Percentiles rank a stretch among this genome's conserved stretches.
Conservation (phyloP, 2,797 vertebrate species). For the Tenualosa thibaudeaui region DNA sequence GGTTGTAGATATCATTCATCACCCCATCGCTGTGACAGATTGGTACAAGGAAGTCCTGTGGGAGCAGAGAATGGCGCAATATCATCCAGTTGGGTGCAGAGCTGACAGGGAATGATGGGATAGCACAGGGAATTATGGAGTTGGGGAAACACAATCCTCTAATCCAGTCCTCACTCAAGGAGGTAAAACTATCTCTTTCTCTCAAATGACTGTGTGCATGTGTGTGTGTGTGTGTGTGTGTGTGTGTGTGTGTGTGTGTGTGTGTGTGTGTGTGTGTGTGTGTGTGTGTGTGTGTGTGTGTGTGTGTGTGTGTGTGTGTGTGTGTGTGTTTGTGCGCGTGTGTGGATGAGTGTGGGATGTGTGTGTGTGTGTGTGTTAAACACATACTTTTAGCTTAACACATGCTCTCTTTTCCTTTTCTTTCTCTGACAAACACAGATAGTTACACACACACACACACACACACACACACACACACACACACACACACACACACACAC, state of each 20-base stretch:
- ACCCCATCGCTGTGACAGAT: conserved; percentile 67
- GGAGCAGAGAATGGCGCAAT: not conserved
- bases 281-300: too few species aligned
- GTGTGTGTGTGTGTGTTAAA: too few species aligned
- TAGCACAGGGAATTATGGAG: conserved; percentile 44
- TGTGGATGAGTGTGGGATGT: too few species aligned
- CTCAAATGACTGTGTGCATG: not conserved
- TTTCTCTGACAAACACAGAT: conserved; percentile 23
- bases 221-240: too few species aligned
- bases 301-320: too few species aligned
- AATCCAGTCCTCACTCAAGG: conserved; percentile 57
- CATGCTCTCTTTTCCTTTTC: not conserved
- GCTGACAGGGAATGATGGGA: conserved; percentile 71
- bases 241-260: too few species aligned
- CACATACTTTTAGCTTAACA: not conserved
- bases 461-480: conserved; percentile 31
- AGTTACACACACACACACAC: not conserved
- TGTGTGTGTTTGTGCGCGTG: too few species aligned
- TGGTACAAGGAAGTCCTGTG: conserved; percentile 53
- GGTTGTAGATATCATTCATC: conserved; percentile 61
- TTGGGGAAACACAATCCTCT: conserved; percentile 62
- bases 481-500: conserved; percentile 43
- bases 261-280: too few species aligned
- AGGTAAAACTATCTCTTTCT: conserved; percentile 44
- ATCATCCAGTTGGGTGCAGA: conserved; percentile 27